These are phyloP conservation scores for Pantherophis alleghaniensis DNA, from an alignment of 2,797 vertebrate genomes.

Conservation along the genomic window DNA sequence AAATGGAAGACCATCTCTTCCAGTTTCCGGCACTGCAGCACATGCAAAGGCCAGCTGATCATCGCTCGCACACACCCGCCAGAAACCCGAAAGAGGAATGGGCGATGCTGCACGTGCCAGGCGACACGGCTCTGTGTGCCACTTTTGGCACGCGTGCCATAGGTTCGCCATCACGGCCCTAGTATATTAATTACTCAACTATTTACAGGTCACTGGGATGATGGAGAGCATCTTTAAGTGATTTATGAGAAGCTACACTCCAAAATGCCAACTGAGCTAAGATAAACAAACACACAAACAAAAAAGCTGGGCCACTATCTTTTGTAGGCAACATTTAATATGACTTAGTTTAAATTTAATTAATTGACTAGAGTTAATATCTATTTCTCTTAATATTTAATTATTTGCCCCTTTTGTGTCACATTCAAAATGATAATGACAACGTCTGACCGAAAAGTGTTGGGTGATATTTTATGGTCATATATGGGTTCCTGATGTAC, in stretches of 20 bases:
- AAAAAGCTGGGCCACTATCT: not conserved
- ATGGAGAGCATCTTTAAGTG: not conserved
- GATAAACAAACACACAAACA: not conserved
- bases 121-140: too few relatives aligned
- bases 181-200: not conserved
- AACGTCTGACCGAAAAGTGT: not conserved
- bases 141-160: too few relatives aligned
- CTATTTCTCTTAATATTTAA: not conserved
- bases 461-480: not conserved
- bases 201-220: not conserved
- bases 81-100: too few relatives aligned
- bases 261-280: not conserved
- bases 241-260: not conserved
- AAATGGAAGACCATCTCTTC: too few relatives aligned
- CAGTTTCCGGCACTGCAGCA: too few relatives aligned
- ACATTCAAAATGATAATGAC: not conserved
- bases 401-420: not conserved
- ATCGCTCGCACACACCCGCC: too few relatives aligned
- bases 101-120: too few relatives aligned
- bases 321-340: not conserved
- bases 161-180: too few relatives aligned
- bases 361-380: not conserved
- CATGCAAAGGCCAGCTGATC: too few relatives aligned
- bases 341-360: not conserved
- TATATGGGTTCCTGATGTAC: not conserved